phyloP scores from a whole-genome alignment of 2,888 invertebrate species.

The Diploptera punctata region DNA sequence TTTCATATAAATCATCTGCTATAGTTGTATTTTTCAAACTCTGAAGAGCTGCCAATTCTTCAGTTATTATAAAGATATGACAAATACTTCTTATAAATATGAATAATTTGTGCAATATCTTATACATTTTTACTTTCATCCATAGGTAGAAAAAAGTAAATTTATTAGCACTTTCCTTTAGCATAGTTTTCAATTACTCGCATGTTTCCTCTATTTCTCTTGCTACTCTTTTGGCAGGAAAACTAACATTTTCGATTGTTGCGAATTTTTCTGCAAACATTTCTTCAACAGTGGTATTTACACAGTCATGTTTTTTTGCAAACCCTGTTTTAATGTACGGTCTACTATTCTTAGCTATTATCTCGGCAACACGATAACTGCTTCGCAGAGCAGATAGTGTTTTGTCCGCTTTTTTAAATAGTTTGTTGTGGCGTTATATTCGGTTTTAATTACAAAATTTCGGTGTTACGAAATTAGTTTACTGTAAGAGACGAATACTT shows the following conservation, averaged over 20 bases:
- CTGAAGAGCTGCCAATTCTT: not conserved
- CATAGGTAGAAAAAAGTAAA: not conserved
- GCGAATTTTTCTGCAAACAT: not conserved
- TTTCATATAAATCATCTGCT: not conserved
- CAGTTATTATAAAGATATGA: not conserved
- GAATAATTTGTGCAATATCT: not conserved
- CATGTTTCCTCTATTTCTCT: too few relatives aligned
- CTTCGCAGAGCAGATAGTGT: not conserved
- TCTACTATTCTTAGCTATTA: not conserved
- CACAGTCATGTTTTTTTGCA: not conserved
- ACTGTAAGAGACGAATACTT: not conserved
- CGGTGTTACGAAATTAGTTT: not conserved
- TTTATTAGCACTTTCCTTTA: not conserved
- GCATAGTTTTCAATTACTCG: too few relatives aligned
- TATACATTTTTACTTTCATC: not conserved
- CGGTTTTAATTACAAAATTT: not conserved
- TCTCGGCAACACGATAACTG: not conserved
- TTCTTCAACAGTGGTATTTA: not conserved
- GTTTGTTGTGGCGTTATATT: not conserved
- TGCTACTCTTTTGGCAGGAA: too few relatives aligned
- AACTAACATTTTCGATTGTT: not conserved
- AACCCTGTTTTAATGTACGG: not conserved
- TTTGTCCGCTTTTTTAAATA: not conserved
- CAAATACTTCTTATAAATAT: not conserved
- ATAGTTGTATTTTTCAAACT: not conserved